A percentile compares a stretch with the other conserved stretches of the same genome.
Evolutionary conservation across 64 coral and sea anemone species (phyloP).

Genomic region (Orbicella faveolata): DNA sequence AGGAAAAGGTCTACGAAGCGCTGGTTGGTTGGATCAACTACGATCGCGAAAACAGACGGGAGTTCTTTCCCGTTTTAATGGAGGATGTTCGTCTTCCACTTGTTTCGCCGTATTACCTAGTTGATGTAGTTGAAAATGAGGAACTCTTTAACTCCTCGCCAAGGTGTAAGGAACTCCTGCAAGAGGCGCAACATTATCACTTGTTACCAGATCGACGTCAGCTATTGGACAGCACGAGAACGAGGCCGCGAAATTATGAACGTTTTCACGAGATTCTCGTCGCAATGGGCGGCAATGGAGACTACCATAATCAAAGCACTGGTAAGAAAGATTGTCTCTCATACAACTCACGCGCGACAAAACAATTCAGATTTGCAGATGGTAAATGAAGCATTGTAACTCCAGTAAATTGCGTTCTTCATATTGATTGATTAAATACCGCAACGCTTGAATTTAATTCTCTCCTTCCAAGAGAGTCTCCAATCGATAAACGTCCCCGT

Average conservation of each 20-base stretch:
- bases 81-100: slow-evolving; percentile 85
- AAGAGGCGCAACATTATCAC: slow-evolving; percentile 98
- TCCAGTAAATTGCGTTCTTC: too few relatives aligned
- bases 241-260: slow-evolving; percentile 90
- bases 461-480: too few relatives aligned
- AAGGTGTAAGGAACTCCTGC: slow-evolving; percentile 77
- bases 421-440: too few relatives aligned
- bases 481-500: too few relatives aligned
- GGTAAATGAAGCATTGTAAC: too few relatives aligned
- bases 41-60: slow-evolving; percentile 67
- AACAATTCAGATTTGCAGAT: neutral
- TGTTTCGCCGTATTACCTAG: slow-evolving; percentile 94
- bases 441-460: too few relatives aligned
- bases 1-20: slow-evolving; percentile 98
- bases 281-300: slow-evolving; percentile 93
- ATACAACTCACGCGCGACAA: too few relatives aligned
- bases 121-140: slow-evolving; percentile 95
- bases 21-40: slow-evolving; percentile 85
- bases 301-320: slow-evolving; percentile 85
- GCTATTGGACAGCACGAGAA: slow-evolving; percentile 70
- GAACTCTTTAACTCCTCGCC: slow-evolving; percentile 70
- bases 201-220: slow-evolving; percentile 94
- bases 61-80: slow-evolving; percentile 66
- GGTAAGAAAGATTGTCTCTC: slow-evolving; percentile 29
- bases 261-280: slow-evolving; percentile 93